These are phyloP conservation scores for Tetranychus urticae DNA, from an alignment of 1,140 invertebrate genomes.

Conservation along the genomic window DNA sequence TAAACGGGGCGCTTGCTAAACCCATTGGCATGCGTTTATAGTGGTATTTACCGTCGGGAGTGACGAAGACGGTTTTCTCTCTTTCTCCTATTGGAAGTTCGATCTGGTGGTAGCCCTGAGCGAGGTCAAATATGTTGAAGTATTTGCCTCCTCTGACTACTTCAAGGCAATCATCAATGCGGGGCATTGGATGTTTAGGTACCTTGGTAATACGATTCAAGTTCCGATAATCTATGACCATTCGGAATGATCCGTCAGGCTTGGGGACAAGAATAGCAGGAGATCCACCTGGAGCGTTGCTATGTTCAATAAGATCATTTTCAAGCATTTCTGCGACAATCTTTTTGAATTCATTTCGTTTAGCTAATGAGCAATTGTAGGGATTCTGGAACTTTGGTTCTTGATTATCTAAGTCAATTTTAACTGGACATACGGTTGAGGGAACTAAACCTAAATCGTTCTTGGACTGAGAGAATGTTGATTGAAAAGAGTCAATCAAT, in stretches of 20 bases:
- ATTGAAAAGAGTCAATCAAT: background rate
- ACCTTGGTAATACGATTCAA: conserved; percentile 19
- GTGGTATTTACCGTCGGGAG: conserved; percentile 19
- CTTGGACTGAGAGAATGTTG: background rate
- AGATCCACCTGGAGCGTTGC: background rate
- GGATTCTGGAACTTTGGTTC: background rate
- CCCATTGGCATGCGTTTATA: conserved; percentile 11
- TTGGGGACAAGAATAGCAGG: conserved; percentile 20
- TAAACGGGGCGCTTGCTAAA: background rate
- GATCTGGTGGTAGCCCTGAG: conserved; percentile 8
- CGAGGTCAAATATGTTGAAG: conserved; percentile 6
- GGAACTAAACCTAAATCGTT: background rate
- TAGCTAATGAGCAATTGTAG: background rate
- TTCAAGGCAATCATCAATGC: conserved; percentile 15
- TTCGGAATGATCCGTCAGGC: conserved; percentile 21
- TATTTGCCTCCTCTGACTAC: background rate
- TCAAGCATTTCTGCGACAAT: background rate
- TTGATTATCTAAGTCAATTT: background rate
- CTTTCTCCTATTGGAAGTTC: background rate
- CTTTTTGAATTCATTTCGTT: background rate
- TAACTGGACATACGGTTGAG: background rate
- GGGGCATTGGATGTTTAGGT: conserved; percentile 27
- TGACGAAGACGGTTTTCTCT: conserved; percentile 20
- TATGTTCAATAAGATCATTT: background rate
- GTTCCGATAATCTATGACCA: conserved; percentile 26